phyloP scores from a whole-genome alignment of 1,140 invertebrate species.

The Colletes gigas region DNA sequence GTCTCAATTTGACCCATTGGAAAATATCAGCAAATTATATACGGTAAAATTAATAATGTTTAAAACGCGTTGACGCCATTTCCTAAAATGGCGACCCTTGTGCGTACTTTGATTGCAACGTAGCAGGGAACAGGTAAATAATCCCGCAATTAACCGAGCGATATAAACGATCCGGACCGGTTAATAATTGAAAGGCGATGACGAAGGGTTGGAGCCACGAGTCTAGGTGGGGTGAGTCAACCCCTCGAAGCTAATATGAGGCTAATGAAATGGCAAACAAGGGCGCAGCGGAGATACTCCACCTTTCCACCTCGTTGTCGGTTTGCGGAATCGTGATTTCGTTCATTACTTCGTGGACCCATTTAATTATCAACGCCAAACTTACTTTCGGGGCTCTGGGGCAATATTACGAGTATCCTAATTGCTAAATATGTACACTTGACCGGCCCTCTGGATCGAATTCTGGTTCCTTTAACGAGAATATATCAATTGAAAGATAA shows the following conservation, averaged over 20 bases:
- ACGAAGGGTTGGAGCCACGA: not conserved
- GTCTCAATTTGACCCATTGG: no score
- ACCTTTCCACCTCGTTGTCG: not conserved
- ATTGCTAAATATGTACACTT: not conserved
- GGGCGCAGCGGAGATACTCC: not conserved
- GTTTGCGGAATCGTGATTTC: constrained; percentile 42
- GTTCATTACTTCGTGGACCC: not conserved
- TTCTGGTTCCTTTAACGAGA: no score
- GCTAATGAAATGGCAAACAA: constrained; percentile 54
- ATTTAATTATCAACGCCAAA: constrained; percentile 6
- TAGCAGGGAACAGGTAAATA: no score
- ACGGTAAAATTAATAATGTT: no score
- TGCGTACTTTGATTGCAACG: no score
- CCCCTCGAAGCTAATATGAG: constrained; percentile 35
- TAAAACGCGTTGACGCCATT: no score
- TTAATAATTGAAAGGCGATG: constrained; percentile 13
- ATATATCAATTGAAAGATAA: no score
- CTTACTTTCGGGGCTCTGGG: not conserved
- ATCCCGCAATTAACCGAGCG: not conserved
- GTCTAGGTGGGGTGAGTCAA: not conserved
- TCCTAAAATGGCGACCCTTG: no score
- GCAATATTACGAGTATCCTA: not conserved
- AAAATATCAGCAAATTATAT: no score
- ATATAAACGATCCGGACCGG: constrained; percentile 12
- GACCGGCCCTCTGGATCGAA: no score